A percentile compares a stretch with the other conserved stretches of the same genome.
Evolutionary conservation across 2,888 invertebrate genomes (phyloP).

Genomic region (Julus scandinavius): DNA sequence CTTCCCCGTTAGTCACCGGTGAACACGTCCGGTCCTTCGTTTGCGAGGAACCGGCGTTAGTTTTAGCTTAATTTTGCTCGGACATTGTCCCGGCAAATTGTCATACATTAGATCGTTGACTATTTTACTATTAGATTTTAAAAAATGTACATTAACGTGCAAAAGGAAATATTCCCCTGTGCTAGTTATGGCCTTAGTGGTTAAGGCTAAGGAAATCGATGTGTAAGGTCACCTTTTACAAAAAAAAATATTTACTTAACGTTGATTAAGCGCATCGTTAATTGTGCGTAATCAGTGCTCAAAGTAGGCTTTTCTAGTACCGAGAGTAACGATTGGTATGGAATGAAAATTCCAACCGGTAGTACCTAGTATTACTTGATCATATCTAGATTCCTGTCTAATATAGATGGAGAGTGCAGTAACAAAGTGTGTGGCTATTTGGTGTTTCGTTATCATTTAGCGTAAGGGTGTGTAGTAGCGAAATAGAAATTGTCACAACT

Average conservation of each 20-base stretch:
- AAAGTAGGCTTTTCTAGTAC: background rate
- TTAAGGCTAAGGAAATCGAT: background rate
- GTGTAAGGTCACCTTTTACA: background rate
- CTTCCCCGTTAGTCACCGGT: background rate
- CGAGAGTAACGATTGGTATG: background rate
- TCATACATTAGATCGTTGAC: background rate
- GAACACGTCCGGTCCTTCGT: background rate
- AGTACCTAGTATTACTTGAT: background rate
- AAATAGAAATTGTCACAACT: background rate
- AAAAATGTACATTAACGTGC: background rate
- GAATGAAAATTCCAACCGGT: background rate
- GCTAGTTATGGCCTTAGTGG: background rate
- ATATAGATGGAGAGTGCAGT: background rate
- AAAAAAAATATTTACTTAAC: background rate
- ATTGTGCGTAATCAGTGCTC: background rate
- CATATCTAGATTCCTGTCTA: background rate
- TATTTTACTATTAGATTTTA: conserved; percentile 37
- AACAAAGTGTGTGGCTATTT: background rate
- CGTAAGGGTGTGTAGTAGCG: background rate
- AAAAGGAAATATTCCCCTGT: background rate
- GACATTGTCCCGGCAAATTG: background rate
- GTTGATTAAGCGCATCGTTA: background rate
- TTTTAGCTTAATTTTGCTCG: background rate
- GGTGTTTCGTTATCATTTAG: background rate
- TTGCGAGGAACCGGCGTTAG: background rate